Evolutionary conservation across 2,888 invertebrate genomes (phyloP), one percentile per base, ranked within the genome.

Genomic region (Dicranocentrus wangi): DNA sequence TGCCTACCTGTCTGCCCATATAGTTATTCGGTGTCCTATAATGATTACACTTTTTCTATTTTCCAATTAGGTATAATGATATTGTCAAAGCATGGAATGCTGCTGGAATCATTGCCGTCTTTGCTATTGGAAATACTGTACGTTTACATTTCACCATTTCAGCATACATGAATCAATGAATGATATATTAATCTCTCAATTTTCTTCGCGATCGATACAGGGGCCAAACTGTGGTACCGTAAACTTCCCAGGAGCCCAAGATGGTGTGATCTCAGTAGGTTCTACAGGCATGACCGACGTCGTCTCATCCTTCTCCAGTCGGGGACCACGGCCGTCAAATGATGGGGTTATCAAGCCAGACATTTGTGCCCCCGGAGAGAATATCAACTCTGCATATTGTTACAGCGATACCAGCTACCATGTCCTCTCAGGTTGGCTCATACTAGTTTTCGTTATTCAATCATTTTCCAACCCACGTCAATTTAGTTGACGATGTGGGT

Each of bases 21-120:
- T n/a, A n/a, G n/a, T n/a, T n/a, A n/a, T n/a, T n/a, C n/a, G n/a
- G n/a, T n/a, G n/a, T n/a, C n/a, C n/a, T n/a, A n/a, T n/a, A n/a
- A n/a, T n/a, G n/a, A n/a, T n/a, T n/a, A n/a, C n/a, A n/a, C n/a
- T n/a, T n/a, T n/a, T n/a, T n/a, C n/a, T n/a, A n/a, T n/a, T n/a
- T n/a, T n/a, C n/a, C n/a, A n/a, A n/a, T n/a, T n/a, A n/a, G n/a
- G n/a, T 78, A 32, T 43, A 63, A 70, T 63, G 55, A 63, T 13
- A 55, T 70, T 7, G 70, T 78, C 55, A 63, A 70, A n/a, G 53
- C 65, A 1, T 78, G 78, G 78, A 70, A 63, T 21, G 27, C 63
- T 10, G 53, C 65, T 7, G 70, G 78, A 7, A 70, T 70, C 2
- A 63, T 78, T 28, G 53, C 32, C 0, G n/a, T 78, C 47, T 78